phyloP scores from a whole-genome alignment of 2,797 vertebrate genomes.

The Lindbergichthys nudifrons region DNA sequence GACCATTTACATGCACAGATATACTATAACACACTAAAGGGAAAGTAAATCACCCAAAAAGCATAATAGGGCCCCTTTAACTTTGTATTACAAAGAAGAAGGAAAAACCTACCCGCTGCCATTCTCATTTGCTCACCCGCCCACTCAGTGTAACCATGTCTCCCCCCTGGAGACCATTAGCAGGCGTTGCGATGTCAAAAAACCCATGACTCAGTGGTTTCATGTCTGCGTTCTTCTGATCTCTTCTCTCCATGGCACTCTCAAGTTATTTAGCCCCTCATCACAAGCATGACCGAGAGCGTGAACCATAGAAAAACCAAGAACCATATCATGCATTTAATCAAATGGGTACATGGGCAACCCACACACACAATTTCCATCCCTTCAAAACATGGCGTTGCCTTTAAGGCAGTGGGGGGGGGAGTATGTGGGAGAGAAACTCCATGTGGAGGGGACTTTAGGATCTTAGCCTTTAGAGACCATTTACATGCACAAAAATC shows the following conservation, averaged over 20 bases:
- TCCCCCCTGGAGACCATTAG: constrained; percentile 28
- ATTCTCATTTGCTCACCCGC: neutral
- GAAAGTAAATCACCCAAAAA: too few species aligned
- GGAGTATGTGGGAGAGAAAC: too few species aligned
- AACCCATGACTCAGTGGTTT: constrained; percentile 22
- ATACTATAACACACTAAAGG: too few species aligned
- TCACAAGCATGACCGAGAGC: constrained; percentile 10
- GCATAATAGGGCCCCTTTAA: too few species aligned
- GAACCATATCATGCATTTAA: neutral
- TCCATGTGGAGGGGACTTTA: too few species aligned
- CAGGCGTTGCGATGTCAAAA: constrained; percentile 13
- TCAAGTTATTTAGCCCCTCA: constrained; percentile 16
- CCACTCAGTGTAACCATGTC: constrained; percentile 25
- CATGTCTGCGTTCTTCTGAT: constrained; percentile 20
- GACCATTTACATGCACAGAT: too few species aligned
- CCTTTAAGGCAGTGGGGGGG: too few species aligned
- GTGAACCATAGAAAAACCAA: neutral
- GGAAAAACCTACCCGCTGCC: neutral
- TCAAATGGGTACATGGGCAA: too few species aligned
- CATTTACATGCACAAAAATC: too few species aligned
- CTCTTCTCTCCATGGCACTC: constrained; percentile 10
- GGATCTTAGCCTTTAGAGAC: too few species aligned
- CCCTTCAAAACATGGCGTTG: neutral
- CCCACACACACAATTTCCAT: neutral
- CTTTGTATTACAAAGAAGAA: too few species aligned